A percentile compares a stretch with the other conserved stretches of the same genome.
These are phyloP conservation scores for Chrysolina haemoptera DNA, from an alignment of 2,888 invertebrate species.

Conservation along the genomic window DNA sequence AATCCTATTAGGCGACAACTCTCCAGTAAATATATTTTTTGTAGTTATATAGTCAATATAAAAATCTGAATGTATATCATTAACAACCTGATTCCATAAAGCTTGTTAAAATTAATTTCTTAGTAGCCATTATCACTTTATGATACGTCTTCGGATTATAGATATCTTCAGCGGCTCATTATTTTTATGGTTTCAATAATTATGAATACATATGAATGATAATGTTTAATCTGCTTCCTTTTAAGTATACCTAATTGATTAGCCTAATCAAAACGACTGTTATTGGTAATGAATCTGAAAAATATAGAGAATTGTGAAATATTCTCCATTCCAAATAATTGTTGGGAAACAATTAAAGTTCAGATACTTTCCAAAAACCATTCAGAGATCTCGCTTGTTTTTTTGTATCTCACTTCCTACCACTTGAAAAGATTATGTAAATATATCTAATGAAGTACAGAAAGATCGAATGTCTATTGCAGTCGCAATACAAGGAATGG, in stretches of 20 bases:
- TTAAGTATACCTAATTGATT: not conserved
- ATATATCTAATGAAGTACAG: no score
- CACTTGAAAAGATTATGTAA: no score
- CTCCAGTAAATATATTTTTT: no score
- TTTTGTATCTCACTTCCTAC: no score
- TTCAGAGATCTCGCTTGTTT: no score
- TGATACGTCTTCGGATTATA: conserved; percentile 9
- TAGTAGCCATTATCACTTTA: conserved; percentile 12
- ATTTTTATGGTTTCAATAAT: conserved; percentile 11
- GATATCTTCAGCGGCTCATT: conserved; percentile 14
- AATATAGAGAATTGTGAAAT: not conserved
- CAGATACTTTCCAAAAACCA: no score
- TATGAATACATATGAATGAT: conserved; percentile 1
- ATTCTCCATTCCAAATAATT: not conserved
- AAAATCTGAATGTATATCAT: not conserved
- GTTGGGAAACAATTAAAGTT: no score
- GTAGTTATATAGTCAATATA: no score
- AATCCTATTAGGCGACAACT: no score
- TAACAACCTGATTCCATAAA: not conserved
- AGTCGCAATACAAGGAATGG: no score
- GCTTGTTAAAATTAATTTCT: conserved; percentile 6
- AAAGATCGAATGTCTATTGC: no score
- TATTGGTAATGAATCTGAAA: not conserved
- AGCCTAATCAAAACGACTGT: conserved; percentile 1
- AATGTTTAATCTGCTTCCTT: conserved; percentile 12